Base-by-base conservation (phyloP, 1,140 invertebrate species). In the Theocolax elegans region DNA sequence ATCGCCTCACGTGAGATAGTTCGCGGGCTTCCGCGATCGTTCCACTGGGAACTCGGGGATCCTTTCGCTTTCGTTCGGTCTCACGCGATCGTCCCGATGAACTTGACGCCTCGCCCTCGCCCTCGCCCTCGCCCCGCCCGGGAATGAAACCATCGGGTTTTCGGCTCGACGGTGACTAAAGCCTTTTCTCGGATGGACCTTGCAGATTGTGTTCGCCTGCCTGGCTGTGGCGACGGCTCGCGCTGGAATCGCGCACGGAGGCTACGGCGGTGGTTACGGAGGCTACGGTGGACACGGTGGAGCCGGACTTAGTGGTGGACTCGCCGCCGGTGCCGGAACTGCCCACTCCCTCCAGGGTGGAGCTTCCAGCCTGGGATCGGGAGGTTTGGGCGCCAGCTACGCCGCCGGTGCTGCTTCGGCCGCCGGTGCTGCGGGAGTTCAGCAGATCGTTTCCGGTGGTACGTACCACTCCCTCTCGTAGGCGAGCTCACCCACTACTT, bases 381-480 rank as follows among this genome's bases (percentile, higher is more conserved):
- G 82, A 56, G 83, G 83, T 77, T 81, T 86, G 69, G 85, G 83
- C 72, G 83, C 83, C 65, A 85, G 81, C 82, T 86, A 86, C 67
- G 85, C 85, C 46, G 83, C 85, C 79, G 85, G 85, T 72, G 83
- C 84, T 48, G 85, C 85, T 56, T 75, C 79, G 46, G 85, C 85
- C 64, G 85, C 85, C 80, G 84, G 84, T 29, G 77, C 81, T 67
- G 85, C 85, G 67, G 85, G 85, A 80, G 79, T 86, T 13, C 85
- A 86, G 74, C 85, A 86, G 56, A 84, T 86, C 35, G 83, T 86
- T 38, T 86, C 85, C 72, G 85, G 85, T 77, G 84, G 83, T 83
- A 38, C 56, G 81, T 84, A 78, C 9, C 4, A n/a, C 44, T 31
- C 25, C 17, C n/a, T 1, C 44, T 3, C n/a, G n/a, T n/a, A n/a